A percentile compares a stretch with the other conserved stretches of the same genome.
Conservation (phyloP, 1,140 invertebrate species). For the Drosophila cardini region DNA sequence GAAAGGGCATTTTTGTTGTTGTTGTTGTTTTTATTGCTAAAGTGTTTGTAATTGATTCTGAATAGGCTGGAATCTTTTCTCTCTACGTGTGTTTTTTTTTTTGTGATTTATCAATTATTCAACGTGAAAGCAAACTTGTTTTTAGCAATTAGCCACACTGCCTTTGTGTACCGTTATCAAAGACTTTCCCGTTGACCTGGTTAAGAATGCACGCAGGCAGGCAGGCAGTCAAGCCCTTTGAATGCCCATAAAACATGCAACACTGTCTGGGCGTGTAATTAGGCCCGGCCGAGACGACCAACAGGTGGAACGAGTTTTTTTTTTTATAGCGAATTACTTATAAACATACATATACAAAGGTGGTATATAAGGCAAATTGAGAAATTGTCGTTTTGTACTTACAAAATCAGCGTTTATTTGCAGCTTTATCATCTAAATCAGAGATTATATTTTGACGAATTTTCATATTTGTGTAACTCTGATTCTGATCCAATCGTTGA, state of each 20-base stretch:
- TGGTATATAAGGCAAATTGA: background rate
- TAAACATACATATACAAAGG: background rate
- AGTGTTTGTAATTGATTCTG: constrained; percentile 51
- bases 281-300: constrained; percentile 26
- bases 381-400: constrained; percentile 27
- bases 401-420: constrained; percentile 18
- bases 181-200: constrained; percentile 60
- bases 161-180: constrained; percentile 39
- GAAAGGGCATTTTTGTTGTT: constrained; percentile 20
- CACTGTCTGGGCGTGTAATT: constrained; percentile 1
- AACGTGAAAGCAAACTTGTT: constrained; percentile 51
- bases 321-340: background rate
- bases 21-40: constrained; percentile 18
- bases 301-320: constrained; percentile 54
- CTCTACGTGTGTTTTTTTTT: constrained; percentile 12
- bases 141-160: constrained; percentile 40
- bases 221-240: constrained; percentile 46
- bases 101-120: constrained; percentile 70
- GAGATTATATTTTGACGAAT: constrained; percentile 15
- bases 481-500: constrained; percentile 6
- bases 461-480: constrained; percentile 17
- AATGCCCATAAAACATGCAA: constrained; percentile 49
- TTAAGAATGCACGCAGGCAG: constrained; percentile 29
- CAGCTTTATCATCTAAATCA: constrained; percentile 9
- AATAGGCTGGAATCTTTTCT: constrained; percentile 30